These are phyloP conservation scores for Thera britannica DNA, from an alignment of 2,888 invertebrate genomes.

Conservation along the genomic window DNA sequence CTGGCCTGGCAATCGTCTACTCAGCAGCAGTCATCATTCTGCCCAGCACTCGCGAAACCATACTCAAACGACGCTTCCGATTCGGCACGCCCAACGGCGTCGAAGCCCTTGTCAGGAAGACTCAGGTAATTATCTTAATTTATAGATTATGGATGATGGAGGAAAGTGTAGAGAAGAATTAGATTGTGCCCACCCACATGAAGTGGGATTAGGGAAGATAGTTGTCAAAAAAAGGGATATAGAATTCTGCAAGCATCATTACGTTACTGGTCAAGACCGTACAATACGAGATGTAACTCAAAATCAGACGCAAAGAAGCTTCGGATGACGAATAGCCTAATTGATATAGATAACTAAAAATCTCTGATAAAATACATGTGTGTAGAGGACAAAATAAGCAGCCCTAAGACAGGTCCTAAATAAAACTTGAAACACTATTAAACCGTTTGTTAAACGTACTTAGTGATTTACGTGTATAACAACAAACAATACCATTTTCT, in stretches of 20 bases:
- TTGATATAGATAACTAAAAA: neutral
- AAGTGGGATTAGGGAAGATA: neutral
- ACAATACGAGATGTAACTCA: too few relatives aligned
- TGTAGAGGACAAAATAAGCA: neutral
- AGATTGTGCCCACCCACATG: too few relatives aligned
- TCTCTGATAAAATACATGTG: neutral
- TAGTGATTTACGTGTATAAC: neutral
- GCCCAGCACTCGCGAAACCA: constrained; percentile 92
- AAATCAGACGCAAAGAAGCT: neutral
- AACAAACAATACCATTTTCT: constrained; percentile 15
- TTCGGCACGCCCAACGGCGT: constrained; percentile 91
- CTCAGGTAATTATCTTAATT: constrained; percentile 85
- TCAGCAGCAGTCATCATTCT: constrained; percentile 91
- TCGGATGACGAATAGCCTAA: neutral
- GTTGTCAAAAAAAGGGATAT: too few relatives aligned
- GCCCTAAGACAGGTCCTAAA: neutral
- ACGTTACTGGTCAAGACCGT: neutral
- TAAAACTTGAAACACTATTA: neutral
- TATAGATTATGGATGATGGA: neutral
- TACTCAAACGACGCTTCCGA: constrained; percentile 91
- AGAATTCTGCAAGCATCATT: neutral
- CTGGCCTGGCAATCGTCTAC: constrained; percentile 92
- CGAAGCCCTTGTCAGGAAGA: constrained; percentile 90
- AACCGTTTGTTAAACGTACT: neutral
- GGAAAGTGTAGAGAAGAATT: too few relatives aligned